phyloP scores from a whole-genome alignment of 2,888 invertebrate genomes.

The Ophioninae sp. region DNA sequence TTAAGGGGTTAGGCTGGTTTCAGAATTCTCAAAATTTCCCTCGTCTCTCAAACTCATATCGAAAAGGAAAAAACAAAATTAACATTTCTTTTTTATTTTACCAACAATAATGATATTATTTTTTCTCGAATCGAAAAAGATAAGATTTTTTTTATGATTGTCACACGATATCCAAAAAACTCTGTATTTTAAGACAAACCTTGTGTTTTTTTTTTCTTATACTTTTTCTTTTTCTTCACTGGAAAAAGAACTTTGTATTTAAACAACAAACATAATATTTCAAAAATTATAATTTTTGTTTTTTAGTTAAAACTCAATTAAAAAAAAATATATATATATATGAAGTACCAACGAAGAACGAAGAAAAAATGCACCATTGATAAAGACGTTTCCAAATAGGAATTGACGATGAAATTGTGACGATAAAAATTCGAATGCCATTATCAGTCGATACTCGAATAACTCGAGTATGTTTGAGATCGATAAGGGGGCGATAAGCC shows the following conservation, averaged over 20 bases:
- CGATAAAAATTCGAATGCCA: neutral
- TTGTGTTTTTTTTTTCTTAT: too few relatives aligned
- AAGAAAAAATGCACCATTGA: neutral
- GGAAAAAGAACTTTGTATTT: neutral
- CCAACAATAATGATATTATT: too few relatives aligned
- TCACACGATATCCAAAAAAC: too few relatives aligned
- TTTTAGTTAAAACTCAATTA: neutral
- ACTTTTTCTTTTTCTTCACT: too few relatives aligned
- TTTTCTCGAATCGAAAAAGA: too few relatives aligned
- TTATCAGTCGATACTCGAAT: conserved; percentile 15
- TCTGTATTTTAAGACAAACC: too few relatives aligned
- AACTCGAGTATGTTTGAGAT: conserved; percentile 47
- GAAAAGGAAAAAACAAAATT: too few relatives aligned
- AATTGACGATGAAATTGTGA: neutral
- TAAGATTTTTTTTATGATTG: too few relatives aligned
- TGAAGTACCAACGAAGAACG: neutral
- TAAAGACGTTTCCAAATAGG: neutral
- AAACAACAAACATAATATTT: neutral
- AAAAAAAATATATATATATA: neutral
- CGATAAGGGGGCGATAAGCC: conserved; percentile 78
- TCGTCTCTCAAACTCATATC: too few relatives aligned
- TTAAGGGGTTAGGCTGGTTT: too few relatives aligned
- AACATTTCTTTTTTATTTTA: too few relatives aligned
- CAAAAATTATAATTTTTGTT: neutral
- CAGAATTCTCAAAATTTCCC: too few relatives aligned